phyloP scores from a whole-genome alignment of 2,797 vertebrate species.

The Accipiter minullus region DNA sequence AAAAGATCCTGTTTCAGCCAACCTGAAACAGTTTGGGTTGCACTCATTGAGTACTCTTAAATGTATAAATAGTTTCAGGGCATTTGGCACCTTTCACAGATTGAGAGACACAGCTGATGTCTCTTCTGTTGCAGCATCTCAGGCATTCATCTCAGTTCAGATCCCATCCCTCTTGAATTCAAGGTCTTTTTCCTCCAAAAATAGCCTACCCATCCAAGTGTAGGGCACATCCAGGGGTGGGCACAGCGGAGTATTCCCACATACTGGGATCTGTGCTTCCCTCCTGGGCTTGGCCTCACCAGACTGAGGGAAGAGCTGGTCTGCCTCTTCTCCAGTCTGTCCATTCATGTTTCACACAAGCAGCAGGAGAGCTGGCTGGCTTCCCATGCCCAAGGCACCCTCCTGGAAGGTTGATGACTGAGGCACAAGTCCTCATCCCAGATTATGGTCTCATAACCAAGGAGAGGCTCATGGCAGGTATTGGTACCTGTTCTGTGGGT shows the following conservation, averaged over 20 bases:
- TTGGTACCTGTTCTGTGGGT: not conserved
- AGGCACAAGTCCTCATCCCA: not conserved
- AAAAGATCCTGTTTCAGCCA: constrained; percentile 15
- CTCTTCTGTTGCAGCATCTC: not conserved
- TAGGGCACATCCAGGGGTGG: not conserved
- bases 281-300: not conserved
- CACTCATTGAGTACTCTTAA: not conserved
- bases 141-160: not conserved
- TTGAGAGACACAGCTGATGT: constrained; percentile 26
- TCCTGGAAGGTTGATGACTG: accelerated
- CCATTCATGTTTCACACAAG: not conserved
- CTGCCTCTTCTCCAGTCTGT: not conserved
- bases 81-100: constrained; percentile 40
- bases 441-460: not conserved
- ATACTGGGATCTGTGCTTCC: not conserved
- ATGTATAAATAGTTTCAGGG: constrained; percentile 43
- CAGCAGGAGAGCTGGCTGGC: not conserved
- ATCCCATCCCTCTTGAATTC: not conserved
- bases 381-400: not conserved
- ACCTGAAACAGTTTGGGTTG: constrained; percentile 18
- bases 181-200: not conserved
- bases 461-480: not conserved
- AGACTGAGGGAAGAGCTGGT: not conserved
- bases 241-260: not conserved
- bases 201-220: not conserved